Evolutionary conservation across 2,888 invertebrate genomes (phyloP).

Genomic region (Oxytorus armatus): DNA sequence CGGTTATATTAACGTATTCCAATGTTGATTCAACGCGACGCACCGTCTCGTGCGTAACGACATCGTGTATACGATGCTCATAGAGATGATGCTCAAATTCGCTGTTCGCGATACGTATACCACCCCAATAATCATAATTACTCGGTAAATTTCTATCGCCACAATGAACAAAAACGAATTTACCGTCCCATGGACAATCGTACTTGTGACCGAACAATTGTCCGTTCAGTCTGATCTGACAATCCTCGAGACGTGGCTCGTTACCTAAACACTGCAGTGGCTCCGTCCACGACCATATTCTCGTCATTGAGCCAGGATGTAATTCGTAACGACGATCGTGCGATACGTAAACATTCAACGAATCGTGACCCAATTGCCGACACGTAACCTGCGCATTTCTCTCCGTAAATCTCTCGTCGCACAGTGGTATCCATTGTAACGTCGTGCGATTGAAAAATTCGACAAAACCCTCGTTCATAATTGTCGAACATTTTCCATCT

Average conservation of each 20-base stretch:
- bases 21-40: slow-evolving; percentile 91
- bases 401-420: slow-evolving; percentile 97
- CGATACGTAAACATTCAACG: slow-evolving; percentile 94
- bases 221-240: slow-evolving; percentile 95
- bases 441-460: slow-evolving; percentile 98
- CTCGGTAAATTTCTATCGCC: slow-evolving; percentile 89
- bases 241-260: slow-evolving; percentile 92
- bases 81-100: slow-evolving; percentile 95
- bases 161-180: slow-evolving; percentile 97
- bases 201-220: slow-evolving; percentile 94
- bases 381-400: slow-evolving; percentile 99
- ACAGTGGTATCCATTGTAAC: slow-evolving; percentile 98
- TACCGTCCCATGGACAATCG: slow-evolving; percentile 94
- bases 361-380: slow-evolving; percentile 95
- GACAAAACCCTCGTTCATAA: slow-evolving; percentile 89
- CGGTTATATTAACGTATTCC: slow-evolving; percentile 92
- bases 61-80: slow-evolving; percentile 92
- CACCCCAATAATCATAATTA: slow-evolving; percentile 96
- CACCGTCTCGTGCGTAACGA: slow-evolving; percentile 90
- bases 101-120: slow-evolving; percentile 95
- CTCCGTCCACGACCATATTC: slow-evolving; percentile 98
- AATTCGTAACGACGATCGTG: slow-evolving; percentile 94
- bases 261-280: slow-evolving; percentile 93
- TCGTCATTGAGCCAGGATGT: slow-evolving; percentile 93
- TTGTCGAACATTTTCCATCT: slow-evolving; percentile 88